phyloP scores from a whole-genome alignment of 1,140 invertebrate genomes.

The Acyrthosiphon pisum region DNA sequence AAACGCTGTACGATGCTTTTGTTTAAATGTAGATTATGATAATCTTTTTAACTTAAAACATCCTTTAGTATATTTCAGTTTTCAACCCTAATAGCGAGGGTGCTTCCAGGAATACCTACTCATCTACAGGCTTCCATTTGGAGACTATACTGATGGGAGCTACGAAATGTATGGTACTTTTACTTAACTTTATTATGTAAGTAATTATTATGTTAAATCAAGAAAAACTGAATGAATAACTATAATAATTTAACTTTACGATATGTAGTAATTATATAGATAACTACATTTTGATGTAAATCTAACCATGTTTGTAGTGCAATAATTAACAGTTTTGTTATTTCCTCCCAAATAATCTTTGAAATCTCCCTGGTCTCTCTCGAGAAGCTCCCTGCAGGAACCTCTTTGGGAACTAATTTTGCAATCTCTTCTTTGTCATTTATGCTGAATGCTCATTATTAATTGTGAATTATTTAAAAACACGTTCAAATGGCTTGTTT shows the following conservation, averaged over 20 bases:
- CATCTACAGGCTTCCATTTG: not conserved
- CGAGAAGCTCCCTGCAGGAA: no score
- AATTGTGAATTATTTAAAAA: no score
- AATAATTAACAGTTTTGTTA: no score
- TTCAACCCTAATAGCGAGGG: not conserved
- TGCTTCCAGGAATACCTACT: not conserved
- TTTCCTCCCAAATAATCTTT: no score
- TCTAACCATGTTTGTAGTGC: no score
- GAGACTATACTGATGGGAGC: not conserved
- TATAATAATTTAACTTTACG: not conserved
- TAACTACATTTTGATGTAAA: no score
- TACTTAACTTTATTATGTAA: not conserved
- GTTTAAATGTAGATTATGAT: not conserved
- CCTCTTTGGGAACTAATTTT: no score
- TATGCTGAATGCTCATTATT: no score
- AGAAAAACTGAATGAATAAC: not conserved
- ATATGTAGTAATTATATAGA: not conserved
- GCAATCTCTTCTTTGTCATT: no score
- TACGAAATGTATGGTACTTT: not conserved
- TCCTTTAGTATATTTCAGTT: not conserved
- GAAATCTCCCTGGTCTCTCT: no score
- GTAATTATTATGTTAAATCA: not conserved
- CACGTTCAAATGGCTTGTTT: not conserved
- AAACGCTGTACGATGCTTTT: not conserved
- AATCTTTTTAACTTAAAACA: conserved; percentile 20